Percentiles rank a stretch among this genome's conserved stretches.
phyloP scores from a whole-genome alignment of 1,140 invertebrate species.

The Tetramorium simillimum region DNA sequence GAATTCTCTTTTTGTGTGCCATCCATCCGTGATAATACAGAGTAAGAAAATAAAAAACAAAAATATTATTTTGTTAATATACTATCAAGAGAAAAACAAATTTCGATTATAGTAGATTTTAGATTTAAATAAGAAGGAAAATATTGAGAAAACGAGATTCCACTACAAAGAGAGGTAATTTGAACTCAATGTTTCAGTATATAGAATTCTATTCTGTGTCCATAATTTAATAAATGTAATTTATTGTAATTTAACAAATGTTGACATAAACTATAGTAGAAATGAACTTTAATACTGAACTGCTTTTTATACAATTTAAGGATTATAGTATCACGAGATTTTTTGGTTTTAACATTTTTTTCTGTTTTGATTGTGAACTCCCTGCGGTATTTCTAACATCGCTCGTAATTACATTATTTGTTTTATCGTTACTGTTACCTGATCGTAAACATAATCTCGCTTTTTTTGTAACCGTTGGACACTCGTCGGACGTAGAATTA shows the following conservation, averaged over 20 bases:
- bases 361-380: background rate
- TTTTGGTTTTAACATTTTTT: background rate
- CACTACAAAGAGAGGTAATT: background rate
- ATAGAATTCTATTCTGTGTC: background rate
- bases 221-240: background rate
- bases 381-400: background rate
- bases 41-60: background rate
- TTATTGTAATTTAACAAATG: no score
- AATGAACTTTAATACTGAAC: constrained; percentile 2
- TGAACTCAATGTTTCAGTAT: background rate
- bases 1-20: background rate
- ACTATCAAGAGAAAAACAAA: background rate
- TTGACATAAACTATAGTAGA: background rate
- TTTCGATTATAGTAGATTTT: background rate
- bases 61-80: background rate
- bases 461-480: background rate
- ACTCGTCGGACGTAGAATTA: background rate
- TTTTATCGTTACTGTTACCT: background rate
- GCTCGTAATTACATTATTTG: background rate
- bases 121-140: background rate
- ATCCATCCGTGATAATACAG: no score
- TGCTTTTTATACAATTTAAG: constrained; percentile 21
- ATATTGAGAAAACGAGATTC: background rate
- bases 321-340: background rate
- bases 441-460: background rate